phyloP scores from a whole-genome alignment of 2,888 invertebrate genomes.

The Drosophila tripunctata region DNA sequence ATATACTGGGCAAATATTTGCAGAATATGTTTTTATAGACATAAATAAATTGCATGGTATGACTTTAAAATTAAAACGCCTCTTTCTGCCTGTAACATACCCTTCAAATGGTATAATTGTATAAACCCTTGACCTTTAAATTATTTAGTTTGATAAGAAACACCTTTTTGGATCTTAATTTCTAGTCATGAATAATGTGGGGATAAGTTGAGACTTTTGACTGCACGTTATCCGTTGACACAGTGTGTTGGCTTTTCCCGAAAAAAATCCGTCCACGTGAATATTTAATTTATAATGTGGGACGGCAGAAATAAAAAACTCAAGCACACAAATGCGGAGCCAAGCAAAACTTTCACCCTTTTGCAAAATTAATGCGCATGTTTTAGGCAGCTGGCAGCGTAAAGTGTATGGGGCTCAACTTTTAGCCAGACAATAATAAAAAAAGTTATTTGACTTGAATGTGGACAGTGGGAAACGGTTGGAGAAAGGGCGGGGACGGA shows the following conservation, averaged over 20 bases:
- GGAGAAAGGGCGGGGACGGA: too few relatives aligned
- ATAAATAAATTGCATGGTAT: too few relatives aligned
- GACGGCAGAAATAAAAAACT: constrained; percentile 6
- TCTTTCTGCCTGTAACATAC: too few relatives aligned
- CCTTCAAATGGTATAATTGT: too few relatives aligned
- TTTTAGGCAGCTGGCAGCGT: constrained; percentile 35
- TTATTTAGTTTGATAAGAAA: too few relatives aligned
- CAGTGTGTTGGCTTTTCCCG: not conserved
- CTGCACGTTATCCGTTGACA: not conserved
- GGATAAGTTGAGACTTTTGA: not conserved
- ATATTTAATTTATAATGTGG: constrained; percentile 56
- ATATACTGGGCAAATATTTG: too few relatives aligned
- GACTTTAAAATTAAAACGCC: too few relatives aligned
- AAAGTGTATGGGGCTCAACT: constrained; percentile 2
- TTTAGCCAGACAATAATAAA: constrained; percentile 16
- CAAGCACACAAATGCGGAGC: constrained; percentile 18
- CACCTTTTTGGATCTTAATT: too few relatives aligned
- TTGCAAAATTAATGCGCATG: constrained; percentile 64
- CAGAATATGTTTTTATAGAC: too few relatives aligned
- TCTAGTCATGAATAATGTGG: too few relatives aligned
- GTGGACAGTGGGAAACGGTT: not conserved
- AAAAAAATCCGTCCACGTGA: constrained; percentile 17
- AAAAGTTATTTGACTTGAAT: constrained; percentile 7
- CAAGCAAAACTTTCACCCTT: constrained; percentile 29
- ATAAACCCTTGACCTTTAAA: too few relatives aligned